Base-by-base conservation (phyloP, 2,888 invertebrate genomes). In the Chymomyza procnemis region DNA sequence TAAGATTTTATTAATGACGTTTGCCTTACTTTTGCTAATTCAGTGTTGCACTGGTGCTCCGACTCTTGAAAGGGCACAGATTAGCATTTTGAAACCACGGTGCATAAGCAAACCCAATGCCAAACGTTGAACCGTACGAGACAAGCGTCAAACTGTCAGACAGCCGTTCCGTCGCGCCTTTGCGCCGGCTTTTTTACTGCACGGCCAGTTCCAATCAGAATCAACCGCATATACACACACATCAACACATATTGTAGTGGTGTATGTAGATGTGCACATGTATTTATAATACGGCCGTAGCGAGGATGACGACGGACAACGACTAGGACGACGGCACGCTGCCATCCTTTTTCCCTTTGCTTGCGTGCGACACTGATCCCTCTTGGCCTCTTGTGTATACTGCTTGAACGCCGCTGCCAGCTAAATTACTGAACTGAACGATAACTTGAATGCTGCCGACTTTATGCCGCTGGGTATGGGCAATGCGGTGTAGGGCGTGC, bases 401-500 rank as follows among this genome's bases (percentile, higher is more conserved):
- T 85, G 34, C 34, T 41, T 12, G 34, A 50, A 50, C 50, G 50
- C 50, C 18, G 77, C 76, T 79, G 80, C 75, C 85, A 85, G 83
- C 82, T 78, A 87, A 87, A 87, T 87, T 88, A 84, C 88, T 85
- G 87, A 85, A 80, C 84, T 87, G 86, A 87, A 85, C 85, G 86
- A 83, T 78, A 80, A 88, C 88, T 87, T 87, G 83, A 82, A 79
- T 75, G 75, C 74, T 69, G 73, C 30, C 56, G 56, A 52, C 52
- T 26, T 22, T 61, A 30, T 30, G 47, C 67, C 65, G 66, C 67
- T 14, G 21, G 67, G 48, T 47, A 47, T 8, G 41, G 66, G 68
- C 57, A 66, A 60, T 47, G 50, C 54, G 21, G 26, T 30, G 50
- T 21, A 48, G 46, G 47, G 58, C 26, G 6, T 26, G 22, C 63